Evolutionary conservation across 2,113 vertebrate genomes (phyloP).

Genomic region (Periophthalmus modestus): DNA sequence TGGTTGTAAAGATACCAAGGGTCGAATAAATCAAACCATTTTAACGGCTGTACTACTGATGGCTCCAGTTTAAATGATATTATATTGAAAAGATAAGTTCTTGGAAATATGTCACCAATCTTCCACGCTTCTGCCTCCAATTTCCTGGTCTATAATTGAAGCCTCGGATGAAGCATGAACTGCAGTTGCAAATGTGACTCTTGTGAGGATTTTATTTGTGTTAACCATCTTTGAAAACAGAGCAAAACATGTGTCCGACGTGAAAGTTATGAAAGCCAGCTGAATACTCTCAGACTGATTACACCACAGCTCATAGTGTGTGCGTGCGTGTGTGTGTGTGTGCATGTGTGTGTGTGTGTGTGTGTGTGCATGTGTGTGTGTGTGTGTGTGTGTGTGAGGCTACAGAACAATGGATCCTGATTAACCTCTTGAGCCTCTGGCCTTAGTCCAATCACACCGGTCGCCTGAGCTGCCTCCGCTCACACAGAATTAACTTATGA

Average conservation of each 20-base stretch:
- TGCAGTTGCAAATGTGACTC: background rate
- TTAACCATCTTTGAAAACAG: background rate
- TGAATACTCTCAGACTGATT: conserved; percentile 2
- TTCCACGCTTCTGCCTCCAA: background rate
- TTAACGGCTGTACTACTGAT: too few species aligned
- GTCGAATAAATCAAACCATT: too few species aligned
- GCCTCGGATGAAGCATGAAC: background rate
- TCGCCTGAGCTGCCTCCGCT: background rate
- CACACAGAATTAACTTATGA: background rate
- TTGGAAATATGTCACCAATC: background rate
- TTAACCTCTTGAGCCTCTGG: conserved; percentile 8
- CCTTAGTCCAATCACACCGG: background rate
- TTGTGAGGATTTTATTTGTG: background rate
- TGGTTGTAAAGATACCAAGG: too few species aligned
- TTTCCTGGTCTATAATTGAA: background rate
- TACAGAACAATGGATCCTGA: conserved; percentile 8
- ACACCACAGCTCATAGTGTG: conserved; percentile 13
- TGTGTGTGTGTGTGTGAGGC: background rate
- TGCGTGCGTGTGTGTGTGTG: background rate
- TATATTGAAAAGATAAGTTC: too few species aligned
- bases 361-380: conserved; percentile 15
- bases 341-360: background rate
- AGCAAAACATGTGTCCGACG: background rate
- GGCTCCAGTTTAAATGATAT: too few species aligned
- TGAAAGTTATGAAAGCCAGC: conserved; percentile 1